A percentile compares a stretch with the other conserved stretches of the same genome.
phyloP scores from a whole-genome alignment of 1,140 invertebrate genomes.

The Drosophila obscura region DNA sequence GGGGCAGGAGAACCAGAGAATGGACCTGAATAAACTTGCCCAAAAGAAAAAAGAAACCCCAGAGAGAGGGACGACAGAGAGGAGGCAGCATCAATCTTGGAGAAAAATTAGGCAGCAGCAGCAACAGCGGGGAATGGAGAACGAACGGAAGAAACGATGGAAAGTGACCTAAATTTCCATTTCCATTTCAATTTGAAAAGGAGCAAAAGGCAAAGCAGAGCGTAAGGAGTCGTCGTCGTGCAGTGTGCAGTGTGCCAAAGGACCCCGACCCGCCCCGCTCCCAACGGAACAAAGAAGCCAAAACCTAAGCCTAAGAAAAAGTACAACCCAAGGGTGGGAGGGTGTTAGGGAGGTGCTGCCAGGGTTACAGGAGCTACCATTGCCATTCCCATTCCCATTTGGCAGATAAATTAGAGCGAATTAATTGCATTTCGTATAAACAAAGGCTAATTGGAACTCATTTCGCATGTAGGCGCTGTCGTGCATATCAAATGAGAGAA shows the following conservation, averaged over 20 bases:
- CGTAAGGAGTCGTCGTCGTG: constrained; percentile 19
- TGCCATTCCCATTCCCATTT: constrained; percentile 61
- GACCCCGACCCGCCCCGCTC: too few relatives aligned
- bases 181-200: constrained; percentile 59
- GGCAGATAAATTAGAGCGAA: constrained; percentile 79
- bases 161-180: constrained; percentile 67
- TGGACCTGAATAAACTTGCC: constrained; percentile 9
- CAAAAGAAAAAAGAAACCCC: constrained; percentile 1
- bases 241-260: too few relatives aligned
- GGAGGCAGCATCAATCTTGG: constrained; percentile 62
- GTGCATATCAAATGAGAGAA: constrained; percentile 73
- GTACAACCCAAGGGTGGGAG: constrained; percentile 6
- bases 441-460: constrained; percentile 80
- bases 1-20: background rate
- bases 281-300: constrained; percentile 12
- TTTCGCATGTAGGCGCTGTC: constrained; percentile 73
- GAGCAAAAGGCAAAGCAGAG: constrained; percentile 27
- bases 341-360: background rate
- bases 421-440: constrained; percentile 81
- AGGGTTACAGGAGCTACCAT: constrained; percentile 8
- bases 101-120: constrained; percentile 43
- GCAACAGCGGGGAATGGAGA: constrained; percentile 1
- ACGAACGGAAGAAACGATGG: constrained; percentile 23
- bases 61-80: background rate
- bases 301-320: constrained; percentile 26